phyloP scores from a whole-genome alignment of 64 coral and sea anemone species.

The Astreopora myriophthalma region DNA sequence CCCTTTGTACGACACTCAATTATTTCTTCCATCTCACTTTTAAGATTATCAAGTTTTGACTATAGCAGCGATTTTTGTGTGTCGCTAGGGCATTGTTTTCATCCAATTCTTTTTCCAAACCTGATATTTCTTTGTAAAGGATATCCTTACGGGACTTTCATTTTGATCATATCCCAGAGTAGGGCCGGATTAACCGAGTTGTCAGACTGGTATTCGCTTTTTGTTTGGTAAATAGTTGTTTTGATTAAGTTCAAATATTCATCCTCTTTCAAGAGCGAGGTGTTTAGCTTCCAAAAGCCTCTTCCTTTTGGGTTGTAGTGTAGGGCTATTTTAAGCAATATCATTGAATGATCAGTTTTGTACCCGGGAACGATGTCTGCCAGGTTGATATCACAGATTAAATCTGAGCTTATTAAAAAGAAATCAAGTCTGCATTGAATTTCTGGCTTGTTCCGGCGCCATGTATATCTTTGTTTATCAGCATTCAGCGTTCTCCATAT shows the following conservation, averaged over 20 bases:
- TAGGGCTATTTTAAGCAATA: neutral
- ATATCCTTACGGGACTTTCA: neutral
- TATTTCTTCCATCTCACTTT: neutral
- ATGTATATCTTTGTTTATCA: constrained; percentile 7
- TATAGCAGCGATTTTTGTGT: too few relatives aligned
- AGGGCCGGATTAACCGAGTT: neutral
- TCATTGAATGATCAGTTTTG: constrained; percentile 27
- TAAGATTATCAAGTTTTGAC: neutral
- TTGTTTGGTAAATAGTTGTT: neutral
- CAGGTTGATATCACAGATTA: neutral
- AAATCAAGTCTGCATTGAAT: constrained; percentile 26
- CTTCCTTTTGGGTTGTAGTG: neutral
- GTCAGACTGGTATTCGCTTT: neutral
- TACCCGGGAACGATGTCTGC: neutral
- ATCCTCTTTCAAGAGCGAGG: neutral
- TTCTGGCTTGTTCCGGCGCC: neutral
- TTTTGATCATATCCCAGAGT: constrained; percentile 17
- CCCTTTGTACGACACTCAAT: constrained; percentile 2
- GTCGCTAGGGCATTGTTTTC: too few relatives aligned
- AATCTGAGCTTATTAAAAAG: neutral
- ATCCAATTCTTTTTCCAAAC: neutral
- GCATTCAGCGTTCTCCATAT: constrained; percentile 9
- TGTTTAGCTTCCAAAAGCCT: constrained; percentile 43
- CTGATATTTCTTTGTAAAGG: too few relatives aligned
- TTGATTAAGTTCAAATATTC: neutral